Evolutionary conservation across 2,113 vertebrate genomes (phyloP).

Genomic region (Acrocephalus arundinaceus): DNA sequence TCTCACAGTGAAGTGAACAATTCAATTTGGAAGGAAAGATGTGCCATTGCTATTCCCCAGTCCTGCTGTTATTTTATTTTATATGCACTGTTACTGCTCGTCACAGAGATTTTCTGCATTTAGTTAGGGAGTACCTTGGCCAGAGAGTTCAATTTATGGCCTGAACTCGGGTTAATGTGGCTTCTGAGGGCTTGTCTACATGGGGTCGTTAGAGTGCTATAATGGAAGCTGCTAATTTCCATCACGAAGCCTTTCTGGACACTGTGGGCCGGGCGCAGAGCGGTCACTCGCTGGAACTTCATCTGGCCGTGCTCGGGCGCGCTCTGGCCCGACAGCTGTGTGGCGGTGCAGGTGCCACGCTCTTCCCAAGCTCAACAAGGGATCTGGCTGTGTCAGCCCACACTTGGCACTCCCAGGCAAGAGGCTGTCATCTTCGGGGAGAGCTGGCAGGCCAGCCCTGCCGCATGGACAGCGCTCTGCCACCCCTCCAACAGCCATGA

Average conservation of each 20-base stretch:
- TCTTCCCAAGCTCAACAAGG: neutral
- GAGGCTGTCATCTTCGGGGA: neutral
- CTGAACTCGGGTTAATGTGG: conserved; percentile 15
- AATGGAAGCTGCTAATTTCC: conserved; percentile 22
- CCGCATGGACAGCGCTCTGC: rapidly evolving
- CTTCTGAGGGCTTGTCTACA: conserved; percentile 31
- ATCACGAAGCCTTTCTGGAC: neutral
- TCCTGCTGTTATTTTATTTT: conserved; percentile 64
- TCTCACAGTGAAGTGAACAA: conserved; percentile 57
- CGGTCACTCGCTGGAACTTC: neutral
- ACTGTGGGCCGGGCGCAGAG: rapidly evolving
- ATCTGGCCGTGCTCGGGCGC: neutral
- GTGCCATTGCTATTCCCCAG: conserved; percentile 41
- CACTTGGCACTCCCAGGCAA: neutral
- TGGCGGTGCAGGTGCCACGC: rapidly evolving
- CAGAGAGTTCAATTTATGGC: conserved; percentile 44
- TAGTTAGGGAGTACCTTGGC: conserved; percentile 38
- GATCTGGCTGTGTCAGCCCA: neutral
- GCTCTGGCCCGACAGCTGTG: neutral
- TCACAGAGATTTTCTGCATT: conserved; percentile 42
- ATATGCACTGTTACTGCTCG: conserved; percentile 36
- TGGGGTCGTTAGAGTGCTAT: neutral
- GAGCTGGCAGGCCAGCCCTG: neutral
- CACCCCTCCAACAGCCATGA: neutral
- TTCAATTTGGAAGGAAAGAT: conserved; percentile 62